A percentile compares a stretch with the other conserved stretches of the same genome.
Conservation (phyloP, 2,888 invertebrate species). For the Oligia fasciuncula region DNA sequence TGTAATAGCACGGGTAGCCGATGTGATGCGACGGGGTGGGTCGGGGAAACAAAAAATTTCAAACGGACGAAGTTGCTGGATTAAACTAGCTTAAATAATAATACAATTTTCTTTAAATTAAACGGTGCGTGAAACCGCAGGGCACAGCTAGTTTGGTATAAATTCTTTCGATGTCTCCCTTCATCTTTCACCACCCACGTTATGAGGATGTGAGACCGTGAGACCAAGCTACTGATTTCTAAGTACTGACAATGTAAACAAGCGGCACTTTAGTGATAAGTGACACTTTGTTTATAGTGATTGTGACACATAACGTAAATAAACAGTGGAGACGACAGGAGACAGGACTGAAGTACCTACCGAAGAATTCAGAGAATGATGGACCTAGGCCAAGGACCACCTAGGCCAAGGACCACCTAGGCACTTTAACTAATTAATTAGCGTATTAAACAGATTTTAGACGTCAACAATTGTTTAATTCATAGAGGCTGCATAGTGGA, state of each 20-base stretch:
- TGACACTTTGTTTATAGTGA: slow-evolving; percentile 52
- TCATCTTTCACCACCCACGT: background rate
- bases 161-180: background rate
- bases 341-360: slow-evolving; percentile 12
- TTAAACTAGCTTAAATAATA: background rate
- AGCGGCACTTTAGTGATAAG: slow-evolving; percentile 56
- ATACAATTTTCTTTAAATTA: background rate
- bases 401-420: background rate
- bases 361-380: slow-evolving; percentile 38
- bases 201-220: slow-evolving; percentile 26
- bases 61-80: too few species aligned
- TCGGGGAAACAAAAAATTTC: too few species aligned
- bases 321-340: slow-evolving; percentile 30
- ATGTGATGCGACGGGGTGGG: too few species aligned
- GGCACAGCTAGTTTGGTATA: background rate
- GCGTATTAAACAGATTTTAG: background rate
- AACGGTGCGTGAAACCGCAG: background rate
- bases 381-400: too few species aligned
- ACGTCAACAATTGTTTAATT: background rate
- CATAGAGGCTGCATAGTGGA: background rate
- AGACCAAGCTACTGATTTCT: slow-evolving; percentile 43
- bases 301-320: slow-evolving; percentile 33
- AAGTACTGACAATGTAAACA: slow-evolving; percentile 60
- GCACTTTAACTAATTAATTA: background rate
- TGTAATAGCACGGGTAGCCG: too few species aligned